phyloP scores from a whole-genome alignment of 1,140 invertebrate species.

The Ceratina australensis region DNA sequence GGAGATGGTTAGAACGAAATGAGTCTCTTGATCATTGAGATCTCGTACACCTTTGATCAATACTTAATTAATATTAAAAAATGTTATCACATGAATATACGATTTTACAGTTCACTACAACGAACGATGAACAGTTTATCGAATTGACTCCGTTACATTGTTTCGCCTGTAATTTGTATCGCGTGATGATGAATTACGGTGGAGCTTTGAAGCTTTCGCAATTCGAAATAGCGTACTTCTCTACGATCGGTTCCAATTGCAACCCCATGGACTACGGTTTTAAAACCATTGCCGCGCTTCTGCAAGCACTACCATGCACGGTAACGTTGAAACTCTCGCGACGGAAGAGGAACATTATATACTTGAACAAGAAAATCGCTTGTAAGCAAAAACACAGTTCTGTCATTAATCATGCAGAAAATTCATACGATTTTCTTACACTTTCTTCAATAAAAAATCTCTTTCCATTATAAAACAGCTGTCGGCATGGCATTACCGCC shows the following conservation, averaged over 20 bases:
- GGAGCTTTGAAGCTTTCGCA: slow-evolving; percentile 80
- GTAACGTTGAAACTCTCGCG: slow-evolving; percentile 77
- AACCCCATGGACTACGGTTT: slow-evolving; percentile 82
- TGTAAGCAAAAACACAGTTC: slow-evolving; percentile 59
- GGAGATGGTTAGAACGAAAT: neutral
- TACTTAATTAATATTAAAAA: no score
- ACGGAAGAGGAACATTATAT: slow-evolving; percentile 73
- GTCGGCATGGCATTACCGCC: slow-evolving; percentile 71
- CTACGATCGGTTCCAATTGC: slow-evolving; percentile 80
- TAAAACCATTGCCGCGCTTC: slow-evolving; percentile 77
- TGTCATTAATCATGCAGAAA: no score
- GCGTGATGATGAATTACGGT: slow-evolving; percentile 79
- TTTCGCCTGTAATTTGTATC: slow-evolving; percentile 82
- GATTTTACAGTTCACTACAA: slow-evolving; percentile 66
- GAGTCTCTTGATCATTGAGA: no score
- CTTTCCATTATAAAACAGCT: slow-evolving; percentile 54
- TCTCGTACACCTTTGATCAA: no score
- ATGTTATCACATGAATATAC: no score
- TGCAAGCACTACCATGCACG: slow-evolving; percentile 82
- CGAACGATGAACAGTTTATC: slow-evolving; percentile 75
- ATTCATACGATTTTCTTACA: no score
- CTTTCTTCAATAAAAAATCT: neutral
- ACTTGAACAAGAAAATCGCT: slow-evolving; percentile 76
- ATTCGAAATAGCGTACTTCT: slow-evolving; percentile 81
- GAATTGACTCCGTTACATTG: slow-evolving; percentile 81